Conservation (phyloP, 2,797 vertebrate genomes). For the Simalia tracyae region DNA sequence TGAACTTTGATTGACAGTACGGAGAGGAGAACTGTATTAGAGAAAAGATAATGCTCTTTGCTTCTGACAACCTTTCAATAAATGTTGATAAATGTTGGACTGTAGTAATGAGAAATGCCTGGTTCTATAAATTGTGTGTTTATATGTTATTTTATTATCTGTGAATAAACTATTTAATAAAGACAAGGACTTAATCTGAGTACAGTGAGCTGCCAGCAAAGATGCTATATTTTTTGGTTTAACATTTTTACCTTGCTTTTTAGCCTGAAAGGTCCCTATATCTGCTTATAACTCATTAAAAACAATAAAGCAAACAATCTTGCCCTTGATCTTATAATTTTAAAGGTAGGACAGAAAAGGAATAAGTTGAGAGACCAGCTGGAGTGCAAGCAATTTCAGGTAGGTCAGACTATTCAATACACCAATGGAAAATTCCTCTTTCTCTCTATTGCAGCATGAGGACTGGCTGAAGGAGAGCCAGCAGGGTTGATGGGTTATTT, state of each 20-base stretch:
- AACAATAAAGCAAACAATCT: not conserved
- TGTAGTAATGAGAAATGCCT: not conserved
- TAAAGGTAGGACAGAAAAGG: not conserved
- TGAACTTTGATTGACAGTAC: not conserved
- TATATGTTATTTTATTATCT: not conserved
- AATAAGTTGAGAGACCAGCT: not conserved
- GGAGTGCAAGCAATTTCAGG: not conserved
- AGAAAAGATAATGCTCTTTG: not conserved
- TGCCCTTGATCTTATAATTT: not conserved
- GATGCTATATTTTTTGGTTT: not conserved
- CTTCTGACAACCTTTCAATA: not conserved
- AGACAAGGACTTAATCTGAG: not conserved
- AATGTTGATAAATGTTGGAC: not conserved
- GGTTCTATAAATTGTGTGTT: not conserved
- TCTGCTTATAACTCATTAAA: not conserved
- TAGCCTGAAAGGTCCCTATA: not conserved
- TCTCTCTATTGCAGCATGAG: not conserved
- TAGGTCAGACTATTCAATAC: not conserved
- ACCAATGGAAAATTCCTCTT: not conserved
- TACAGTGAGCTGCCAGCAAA: not conserved
- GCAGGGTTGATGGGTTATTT: not conserved
- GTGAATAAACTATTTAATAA: not conserved
- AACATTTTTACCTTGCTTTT: not conserved
- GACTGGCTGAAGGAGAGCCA: not conserved
- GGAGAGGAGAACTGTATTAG: not conserved